Evolutionary conservation across 2,113 vertebrate species (phyloP), one percentile per base, ranked within the genome.

Genomic region (Mungos mungo): DNA sequence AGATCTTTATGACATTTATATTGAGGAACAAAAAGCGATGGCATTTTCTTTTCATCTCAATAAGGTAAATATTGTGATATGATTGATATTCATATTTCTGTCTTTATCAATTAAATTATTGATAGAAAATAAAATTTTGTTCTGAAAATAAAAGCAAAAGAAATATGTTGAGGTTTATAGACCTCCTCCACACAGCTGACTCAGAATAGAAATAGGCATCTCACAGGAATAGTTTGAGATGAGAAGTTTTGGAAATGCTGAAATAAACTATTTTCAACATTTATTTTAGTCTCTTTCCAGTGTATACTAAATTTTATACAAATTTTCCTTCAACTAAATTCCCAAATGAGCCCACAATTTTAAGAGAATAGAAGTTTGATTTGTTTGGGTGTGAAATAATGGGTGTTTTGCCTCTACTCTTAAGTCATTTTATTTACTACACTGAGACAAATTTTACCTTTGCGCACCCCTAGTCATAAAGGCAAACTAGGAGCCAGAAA

Each of bases 241-340:
- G 31, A 85, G 63, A 92, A 84, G 13, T 72, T 93, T 90, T n/a
- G 13, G 5, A 93, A 90, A 89, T 89, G 63, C 35, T 88, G n/a
- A 66, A 94, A 96, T 87, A 89, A 90, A 81, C 47, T 57, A 14
- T 91, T 90, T 90, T 69, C 13, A 72, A 16, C 27, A 76, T 60
- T 96, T 87, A 80, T 74, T 92, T 95, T 93, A 45, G 23, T 47
- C 25, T 33, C 25, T 92, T 90, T 66, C 10, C 54, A 41, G 21
- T 65, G 7, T 69, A 83, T 87, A 63, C 10, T 83, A 50, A 93
- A 86, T 63, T 89, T 93, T 13, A 45, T 54, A 45, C 2, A n/a
- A 45, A 45, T 5, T 96, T 6, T 0, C 12, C 35, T 88, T 93
- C 16, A 77, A 38, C 57, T 86, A 86, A 69, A 96, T 95, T 74